Conservation (phyloP, 2,113 vertebrate genomes). For the Nansenia antarctica region DNA sequence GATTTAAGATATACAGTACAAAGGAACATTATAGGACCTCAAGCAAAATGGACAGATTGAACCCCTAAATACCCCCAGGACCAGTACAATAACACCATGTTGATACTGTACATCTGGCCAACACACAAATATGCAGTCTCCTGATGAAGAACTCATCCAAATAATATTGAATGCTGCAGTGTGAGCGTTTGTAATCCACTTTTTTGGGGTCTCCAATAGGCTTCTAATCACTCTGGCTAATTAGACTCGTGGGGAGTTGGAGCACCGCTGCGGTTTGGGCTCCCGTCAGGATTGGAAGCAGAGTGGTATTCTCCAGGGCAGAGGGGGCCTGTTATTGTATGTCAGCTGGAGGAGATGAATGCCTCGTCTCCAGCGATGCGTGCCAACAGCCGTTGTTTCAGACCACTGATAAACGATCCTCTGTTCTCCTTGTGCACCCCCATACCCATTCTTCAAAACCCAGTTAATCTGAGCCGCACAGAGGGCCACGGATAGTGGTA, state of each 20-base stretch:
- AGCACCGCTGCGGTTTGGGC: constrained; percentile 23
- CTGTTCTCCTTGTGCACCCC: constrained; percentile 6
- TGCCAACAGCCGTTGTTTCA: constrained; percentile 42
- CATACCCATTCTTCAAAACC: constrained; percentile 30
- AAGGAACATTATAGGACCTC: neutral
- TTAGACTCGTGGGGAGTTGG: constrained; percentile 48
- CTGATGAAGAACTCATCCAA: neutral
- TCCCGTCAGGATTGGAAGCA: constrained; percentile 27
- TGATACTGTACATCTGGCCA: neutral
- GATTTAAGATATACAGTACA: neutral
- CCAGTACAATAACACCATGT: neutral
- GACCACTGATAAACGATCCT: constrained; percentile 51
- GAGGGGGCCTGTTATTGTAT: constrained; percentile 31
- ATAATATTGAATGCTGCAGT: neutral
- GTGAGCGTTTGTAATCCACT: neutral
- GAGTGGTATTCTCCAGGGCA: constrained; percentile 44
- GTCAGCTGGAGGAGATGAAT: constrained; percentile 54
- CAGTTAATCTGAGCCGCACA: constrained; percentile 10
- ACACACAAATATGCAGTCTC: neutral
- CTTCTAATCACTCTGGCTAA: constrained; percentile 35
- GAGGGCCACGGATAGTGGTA: constrained; percentile 1
- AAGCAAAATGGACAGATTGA: neutral
- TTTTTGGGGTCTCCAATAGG: constrained; percentile 26
- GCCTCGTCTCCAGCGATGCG: constrained; percentile 39
- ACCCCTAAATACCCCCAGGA: neutral